Evolutionary conservation across 2,113 vertebrate genomes (phyloP), one percentile per base, ranked within the genome.

Genomic region (Oncorhynchus clarkii): DNA sequence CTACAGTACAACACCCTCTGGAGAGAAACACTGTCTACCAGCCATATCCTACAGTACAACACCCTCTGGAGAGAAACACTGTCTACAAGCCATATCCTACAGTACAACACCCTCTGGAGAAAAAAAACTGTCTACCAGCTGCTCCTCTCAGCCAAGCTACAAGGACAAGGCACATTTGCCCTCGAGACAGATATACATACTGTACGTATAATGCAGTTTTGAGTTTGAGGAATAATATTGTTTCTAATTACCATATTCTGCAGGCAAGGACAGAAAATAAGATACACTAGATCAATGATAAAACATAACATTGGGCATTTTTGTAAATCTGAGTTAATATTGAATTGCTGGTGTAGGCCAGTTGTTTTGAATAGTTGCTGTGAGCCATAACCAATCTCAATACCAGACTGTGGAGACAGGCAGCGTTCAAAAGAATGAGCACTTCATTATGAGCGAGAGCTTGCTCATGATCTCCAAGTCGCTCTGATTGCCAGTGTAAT

Each of bases 401-500:
- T 34, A 34, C 5, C 39, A 39, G 51, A 57, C 51, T 16, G 3
- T 57, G 51, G 14, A 57, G 54, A 16, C 39, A 9, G 39, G 9
- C 54, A 57, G 3, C 16, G 16, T 20, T 57, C 0, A 57, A 57
- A 76, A 39, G 79, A 69, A 69, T 79, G 73, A 74, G n/a, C 51
- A 79, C 67, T 82, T 82, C 73, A 85, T 84, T 80, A 83, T 45
- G 39, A 45, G 9, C 51, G 65, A 71, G 72, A 74, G 67, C 39
- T 11, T 24, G 64, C 48, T 67, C 59, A 59, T 78, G 72, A 78
- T 82, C 80, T 74, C 80, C 67, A 62, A 87, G 81, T 62, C 27
- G 26, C 80, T 84, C 80, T 87, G 80, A 85, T 82, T 85, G 80
- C 70, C 59, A 71, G 76, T 70, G 71, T 80, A 84, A 85, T 84